These are phyloP conservation scores for Drosophila arizonae DNA, from an alignment of 1,140 invertebrate species.

Conservation along the genomic window DNA sequence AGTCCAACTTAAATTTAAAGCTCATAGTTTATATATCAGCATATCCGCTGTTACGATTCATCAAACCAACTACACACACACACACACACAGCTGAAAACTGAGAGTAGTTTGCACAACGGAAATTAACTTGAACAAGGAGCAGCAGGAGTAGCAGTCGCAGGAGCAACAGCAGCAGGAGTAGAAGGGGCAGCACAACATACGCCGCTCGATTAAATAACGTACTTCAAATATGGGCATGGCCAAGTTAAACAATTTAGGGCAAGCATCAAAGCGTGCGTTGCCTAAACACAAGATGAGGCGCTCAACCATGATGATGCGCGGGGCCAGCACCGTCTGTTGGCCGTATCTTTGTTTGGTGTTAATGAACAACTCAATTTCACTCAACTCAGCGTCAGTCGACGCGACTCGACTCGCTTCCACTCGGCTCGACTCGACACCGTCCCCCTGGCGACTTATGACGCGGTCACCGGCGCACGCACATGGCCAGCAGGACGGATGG, in stretches of 20 bases:
- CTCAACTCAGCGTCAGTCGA: slow-evolving; percentile 23
- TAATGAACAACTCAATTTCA: slow-evolving; percentile 51
- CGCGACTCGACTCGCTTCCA: slow-evolving; percentile 11
- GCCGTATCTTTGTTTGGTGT: slow-evolving; percentile 40
- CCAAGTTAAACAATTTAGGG: slow-evolving; percentile 21
- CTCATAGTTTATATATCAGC: no score
- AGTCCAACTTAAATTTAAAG: no score
- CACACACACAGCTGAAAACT: no score
- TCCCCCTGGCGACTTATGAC: slow-evolving; percentile 51
- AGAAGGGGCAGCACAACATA: background rate
- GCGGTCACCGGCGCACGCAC: slow-evolving; percentile 25
- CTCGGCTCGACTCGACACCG: slow-evolving; percentile 7
- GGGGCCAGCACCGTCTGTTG: slow-evolving; percentile 12
- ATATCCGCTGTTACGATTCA: no score
- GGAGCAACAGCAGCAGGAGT: no score
- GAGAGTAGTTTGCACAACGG: background rate
- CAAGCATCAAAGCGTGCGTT: slow-evolving; percentile 17
- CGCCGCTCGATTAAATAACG: slow-evolving; percentile 4
- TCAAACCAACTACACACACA: no score
- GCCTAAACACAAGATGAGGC: background rate
- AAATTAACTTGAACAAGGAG: background rate
- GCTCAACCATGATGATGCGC: background rate
- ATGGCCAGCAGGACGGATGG: background rate
- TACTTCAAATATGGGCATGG: background rate
- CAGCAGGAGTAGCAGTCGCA: no score